Evolutionary conservation across 2,113 vertebrate genomes (phyloP), one percentile per base, ranked within the genome.

Genomic region (Ophiodon elongatus): DNA sequence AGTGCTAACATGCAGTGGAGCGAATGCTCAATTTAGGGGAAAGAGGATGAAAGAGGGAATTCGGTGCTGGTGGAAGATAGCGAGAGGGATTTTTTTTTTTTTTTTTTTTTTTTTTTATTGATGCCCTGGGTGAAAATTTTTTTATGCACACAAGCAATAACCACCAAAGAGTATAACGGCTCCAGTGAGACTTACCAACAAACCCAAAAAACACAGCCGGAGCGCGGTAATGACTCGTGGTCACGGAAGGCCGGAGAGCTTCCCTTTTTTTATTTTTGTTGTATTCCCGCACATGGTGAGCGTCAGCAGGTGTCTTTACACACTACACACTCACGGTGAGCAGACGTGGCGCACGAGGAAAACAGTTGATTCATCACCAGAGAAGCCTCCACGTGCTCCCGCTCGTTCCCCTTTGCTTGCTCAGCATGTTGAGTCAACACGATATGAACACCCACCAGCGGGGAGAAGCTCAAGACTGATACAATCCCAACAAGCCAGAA

Each of bases 121-220:
- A 94, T 79, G 90, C 92, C 85, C 57, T 41, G 27, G 82, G 86
- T 84, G 83, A 77, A 43, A 79, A 80, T 88, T 86, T 78, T 83
- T 88, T 84, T 74, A 91, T 90, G 91, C 89, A 87, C 75, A 88
- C 83, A 84, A 88, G 83, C 90, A 91, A 88, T 75, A 90, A 88
- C 85, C 79, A 88, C 63, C 79, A 76, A 73, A 86, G 69, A 82
- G 80, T 54, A 25, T 45, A 73, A 89, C 82, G 65, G 79, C 86
- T 87, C 82, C 63, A 15, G 57, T 14, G 75, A 90, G 84, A 84
- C 71, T 78, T 14, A 37, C 39, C 73, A 72, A 76, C 78, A 84
- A 62, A 78, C 59, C 50, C n/a, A 37, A 37, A 29, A 8, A 13
- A n/a, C 57, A 0, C 56, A 33, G 65, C 54, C 23, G 27, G 37